Percentiles rank a stretch among this genome's conserved stretches.
These are phyloP conservation scores for Habrosyne pyritoides DNA, from an alignment of 2,888 invertebrate genomes.

Conservation along the genomic window DNA sequence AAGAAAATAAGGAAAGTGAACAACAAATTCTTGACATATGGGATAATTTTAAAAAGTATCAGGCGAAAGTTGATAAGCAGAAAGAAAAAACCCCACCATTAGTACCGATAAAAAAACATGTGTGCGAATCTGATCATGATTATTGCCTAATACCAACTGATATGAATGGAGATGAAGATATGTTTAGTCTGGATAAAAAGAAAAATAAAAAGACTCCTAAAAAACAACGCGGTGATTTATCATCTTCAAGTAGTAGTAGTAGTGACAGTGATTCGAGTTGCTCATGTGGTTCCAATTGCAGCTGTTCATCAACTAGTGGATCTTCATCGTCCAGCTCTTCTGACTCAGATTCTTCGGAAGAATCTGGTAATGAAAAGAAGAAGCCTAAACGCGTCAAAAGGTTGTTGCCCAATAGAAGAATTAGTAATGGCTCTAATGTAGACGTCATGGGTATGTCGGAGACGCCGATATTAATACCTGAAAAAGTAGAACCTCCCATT, in stretches of 20 bases:
- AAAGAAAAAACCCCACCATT: constrained; percentile 74
- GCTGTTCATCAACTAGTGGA: constrained; percentile 89
- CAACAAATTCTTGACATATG: constrained; percentile 88
- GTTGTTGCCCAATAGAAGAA: constrained; percentile 61
- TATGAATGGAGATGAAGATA: constrained; percentile 74
- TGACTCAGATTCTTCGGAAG: constrained; percentile 76
- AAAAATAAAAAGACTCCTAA: constrained; percentile 79
- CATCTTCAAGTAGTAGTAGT: constrained; percentile 90
- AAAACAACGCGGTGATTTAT: constrained; percentile 77
- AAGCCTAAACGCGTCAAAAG: constrained; percentile 70
- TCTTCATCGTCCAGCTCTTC: constrained; percentile 86
- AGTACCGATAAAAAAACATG: constrained; percentile 80
- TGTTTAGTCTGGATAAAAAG: constrained; percentile 67
- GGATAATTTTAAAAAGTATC: constrained; percentile 90
- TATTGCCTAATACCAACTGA: constrained; percentile 85
- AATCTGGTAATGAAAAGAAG: constrained; percentile 69
- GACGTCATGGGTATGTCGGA: constrained; percentile 81
- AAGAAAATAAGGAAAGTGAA: constrained; percentile 81
- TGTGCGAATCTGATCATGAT: constrained; percentile 89
- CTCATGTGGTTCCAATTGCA: constrained; percentile 92
- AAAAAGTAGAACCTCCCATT: constrained; percentile 85
- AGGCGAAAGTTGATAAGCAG: constrained; percentile 86
- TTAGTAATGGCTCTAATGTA: constrained; percentile 79
- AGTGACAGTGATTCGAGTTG: constrained; percentile 90
- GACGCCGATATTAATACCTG: constrained; percentile 71